A percentile compares a stretch with the other conserved stretches of the same genome.
These are phyloP conservation scores for Boleophthalmus pectinirostris DNA, from an alignment of 2,113 vertebrate genomes.

Conservation along the genomic window DNA sequence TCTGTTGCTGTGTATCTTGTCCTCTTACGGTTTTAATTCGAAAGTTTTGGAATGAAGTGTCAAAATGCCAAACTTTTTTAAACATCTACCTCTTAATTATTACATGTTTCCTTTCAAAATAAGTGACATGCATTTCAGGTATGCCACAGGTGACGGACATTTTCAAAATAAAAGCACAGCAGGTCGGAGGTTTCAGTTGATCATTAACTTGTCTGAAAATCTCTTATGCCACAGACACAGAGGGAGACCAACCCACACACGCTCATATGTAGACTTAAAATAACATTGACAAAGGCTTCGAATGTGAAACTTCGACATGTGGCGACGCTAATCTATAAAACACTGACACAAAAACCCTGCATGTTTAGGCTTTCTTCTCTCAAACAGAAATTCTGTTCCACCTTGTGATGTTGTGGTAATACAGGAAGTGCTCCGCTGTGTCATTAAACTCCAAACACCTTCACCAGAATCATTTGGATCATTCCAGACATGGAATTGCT, in stretches of 20 bases:
- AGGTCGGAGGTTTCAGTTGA: constrained; percentile 16
- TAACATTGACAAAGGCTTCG: constrained; percentile 15
- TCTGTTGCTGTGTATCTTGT: too few species aligned
- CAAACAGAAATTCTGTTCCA: too few species aligned
- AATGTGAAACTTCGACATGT: constrained; percentile 13
- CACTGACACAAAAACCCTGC: constrained; percentile 6
- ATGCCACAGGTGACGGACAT: background rate
- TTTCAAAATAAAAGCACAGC: constrained; percentile 36
- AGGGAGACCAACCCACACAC: constrained; percentile 40
- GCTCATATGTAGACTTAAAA: constrained; percentile 19
- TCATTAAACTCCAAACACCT: too few species aligned
- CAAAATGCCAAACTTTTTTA: background rate
- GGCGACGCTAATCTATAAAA: constrained; percentile 27
- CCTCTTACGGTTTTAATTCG: background rate
- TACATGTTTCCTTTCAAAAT: too few species aligned
- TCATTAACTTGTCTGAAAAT: constrained; percentile 37
- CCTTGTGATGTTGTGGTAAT: too few species aligned
- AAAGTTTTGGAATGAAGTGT: background rate
- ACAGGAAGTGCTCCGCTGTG: too few species aligned
- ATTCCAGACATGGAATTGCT: too few species aligned
- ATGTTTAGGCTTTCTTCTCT: background rate
- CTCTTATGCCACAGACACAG: constrained; percentile 27
- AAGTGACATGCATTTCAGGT: background rate
- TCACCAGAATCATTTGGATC: too few species aligned
- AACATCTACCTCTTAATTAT: background rate